Evolutionary conservation across 37 sponge, comb jelly and placozoan genomes (phyloP).

Genomic region (Spongilla lacustris): DNA sequence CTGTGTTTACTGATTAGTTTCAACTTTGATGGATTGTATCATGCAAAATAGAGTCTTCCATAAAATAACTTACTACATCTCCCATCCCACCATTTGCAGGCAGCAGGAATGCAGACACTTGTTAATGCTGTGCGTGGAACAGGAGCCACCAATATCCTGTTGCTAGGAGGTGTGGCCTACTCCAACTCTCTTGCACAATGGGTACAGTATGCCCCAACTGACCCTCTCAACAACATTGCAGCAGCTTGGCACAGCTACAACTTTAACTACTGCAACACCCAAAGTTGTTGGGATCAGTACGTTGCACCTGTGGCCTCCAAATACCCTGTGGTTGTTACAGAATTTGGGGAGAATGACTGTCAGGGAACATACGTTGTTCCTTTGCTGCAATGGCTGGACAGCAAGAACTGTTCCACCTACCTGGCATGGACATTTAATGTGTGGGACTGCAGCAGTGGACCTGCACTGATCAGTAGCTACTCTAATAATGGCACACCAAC

Average conservation of each 20-base stretch:
- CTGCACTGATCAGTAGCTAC: slow-evolving; percentile 30
- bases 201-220: slow-evolving; percentile 9
- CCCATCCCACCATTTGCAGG: not conserved
- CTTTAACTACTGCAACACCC: slow-evolving; percentile 35
- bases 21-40: no score
- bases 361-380: slow-evolving; percentile 3
- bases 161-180: slow-evolving; percentile 30
- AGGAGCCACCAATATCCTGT: slow-evolving; percentile 25
- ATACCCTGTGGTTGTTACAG: slow-evolving; percentile 27
- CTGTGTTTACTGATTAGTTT: no score
- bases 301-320: not conserved
- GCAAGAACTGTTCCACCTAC: not conserved
- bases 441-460: slow-evolving; percentile 39
- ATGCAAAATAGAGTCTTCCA: no score
- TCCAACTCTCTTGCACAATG: slow-evolving; percentile 31
- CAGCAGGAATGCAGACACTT: slow-evolving; percentile 5
- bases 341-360: slow-evolving; percentile 40
- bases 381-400: slow-evolving; percentile 33
- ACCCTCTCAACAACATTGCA: slow-evolving; percentile 26
- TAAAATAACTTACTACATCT: not conserved
- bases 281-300: slow-evolving; percentile 23
- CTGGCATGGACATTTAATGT: slow-evolving; percentile 33
- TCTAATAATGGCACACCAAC: slow-evolving; percentile 17
- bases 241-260: slow-evolving; percentile 36
- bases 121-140: slow-evolving; percentile 12